Evolutionary conservation across 1,140 invertebrate species (phyloP), one percentile per base, ranked within the genome.

Genomic region (Pristionchus pacificus): DNA sequence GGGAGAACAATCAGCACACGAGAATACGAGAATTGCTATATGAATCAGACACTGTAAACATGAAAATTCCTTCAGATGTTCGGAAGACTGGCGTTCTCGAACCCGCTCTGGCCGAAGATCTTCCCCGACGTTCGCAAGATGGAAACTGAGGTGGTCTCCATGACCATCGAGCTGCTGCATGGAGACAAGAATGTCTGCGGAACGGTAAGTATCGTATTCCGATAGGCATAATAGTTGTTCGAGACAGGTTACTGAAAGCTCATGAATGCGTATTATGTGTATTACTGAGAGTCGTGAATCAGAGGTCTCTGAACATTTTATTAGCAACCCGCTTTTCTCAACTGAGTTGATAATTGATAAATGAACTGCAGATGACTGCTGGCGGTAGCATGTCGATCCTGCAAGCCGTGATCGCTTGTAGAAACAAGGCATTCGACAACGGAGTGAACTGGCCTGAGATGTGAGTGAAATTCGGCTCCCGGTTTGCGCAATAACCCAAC

Each of bases 361-460:
- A n/a, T n/a, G n/a, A n/a, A n/a, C n/a, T 69, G 65, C 31, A 69
- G 67, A 73, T 97, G 87, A 94, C 95, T 3, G 91, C 91, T 70
- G 95, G 97, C 62, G 97, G 96, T 6, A 98, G 96, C 1, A 97
- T 99, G 78, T 98, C 95, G 32, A 97, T 99, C 78, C 85, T 98
- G 70, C 88, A 99, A 88, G 97, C 94, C 0, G 95, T 93, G 85
- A 94, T 98, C 84, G 91, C 95, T 0, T 97, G 92, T 83, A 88
- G 96, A 73, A 95, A 98, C 84, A 91, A 90, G 84, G 93, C 90
- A 0, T 87, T 87, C 67, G 86, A 88, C 2, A 89, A 88, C 82
- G 95, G 95, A 29, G 91, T 98, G 38, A 88, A 85, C 29, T 86
- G 88, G 71, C 95, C 96, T 2, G 93, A 97, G 86, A 97, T 98